These are phyloP conservation scores for Chondrosia reniformis DNA, from an alignment of 37 sponge, comb jelly and placozoan genomes.

Conservation along the genomic window DNA sequence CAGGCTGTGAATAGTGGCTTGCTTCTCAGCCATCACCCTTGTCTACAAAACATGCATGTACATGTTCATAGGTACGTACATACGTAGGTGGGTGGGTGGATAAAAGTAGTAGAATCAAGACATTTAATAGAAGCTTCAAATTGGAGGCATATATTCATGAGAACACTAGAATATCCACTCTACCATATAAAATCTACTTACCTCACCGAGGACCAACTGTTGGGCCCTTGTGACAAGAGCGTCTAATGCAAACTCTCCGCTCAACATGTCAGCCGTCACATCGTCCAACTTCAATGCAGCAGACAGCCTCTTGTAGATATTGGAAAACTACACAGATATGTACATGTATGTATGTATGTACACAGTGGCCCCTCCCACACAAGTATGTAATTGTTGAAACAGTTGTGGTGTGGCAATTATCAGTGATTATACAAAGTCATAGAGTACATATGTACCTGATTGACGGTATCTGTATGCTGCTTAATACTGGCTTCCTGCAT, in stretches of 20 bases:
- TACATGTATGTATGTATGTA: too few species aligned
- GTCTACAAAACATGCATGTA: conserved; percentile 31
- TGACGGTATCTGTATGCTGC: too few species aligned
- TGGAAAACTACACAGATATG: too few species aligned
- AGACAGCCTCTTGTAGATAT: conserved; percentile 29
- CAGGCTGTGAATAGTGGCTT: conserved; percentile 52
- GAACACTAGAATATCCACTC: not conserved
- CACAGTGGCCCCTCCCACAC: too few species aligned
- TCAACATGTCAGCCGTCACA: conserved; percentile 36
- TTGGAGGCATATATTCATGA: not conserved
- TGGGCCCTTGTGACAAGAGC: conserved; percentile 60
- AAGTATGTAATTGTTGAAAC: too few species aligned
- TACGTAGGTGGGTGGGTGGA: not conserved
- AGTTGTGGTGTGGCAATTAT: too few species aligned
- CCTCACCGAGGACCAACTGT: conserved; percentile 68
- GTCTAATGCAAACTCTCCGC: conserved; percentile 71
- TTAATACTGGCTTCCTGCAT: too few species aligned
- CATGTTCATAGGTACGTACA: not conserved
- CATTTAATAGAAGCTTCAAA: not conserved
- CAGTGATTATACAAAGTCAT: too few species aligned
- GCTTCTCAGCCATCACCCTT: conserved; percentile 50
- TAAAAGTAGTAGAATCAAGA: not conserved
- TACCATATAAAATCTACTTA: conserved; percentile 1
- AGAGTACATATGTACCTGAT: too few species aligned
- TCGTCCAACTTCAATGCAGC: conserved; percentile 53